A percentile compares a stretch with the other conserved stretches of the same genome.
Conservation (phyloP, 2,113 vertebrate species). For the Oriolus oriolus region DNA sequence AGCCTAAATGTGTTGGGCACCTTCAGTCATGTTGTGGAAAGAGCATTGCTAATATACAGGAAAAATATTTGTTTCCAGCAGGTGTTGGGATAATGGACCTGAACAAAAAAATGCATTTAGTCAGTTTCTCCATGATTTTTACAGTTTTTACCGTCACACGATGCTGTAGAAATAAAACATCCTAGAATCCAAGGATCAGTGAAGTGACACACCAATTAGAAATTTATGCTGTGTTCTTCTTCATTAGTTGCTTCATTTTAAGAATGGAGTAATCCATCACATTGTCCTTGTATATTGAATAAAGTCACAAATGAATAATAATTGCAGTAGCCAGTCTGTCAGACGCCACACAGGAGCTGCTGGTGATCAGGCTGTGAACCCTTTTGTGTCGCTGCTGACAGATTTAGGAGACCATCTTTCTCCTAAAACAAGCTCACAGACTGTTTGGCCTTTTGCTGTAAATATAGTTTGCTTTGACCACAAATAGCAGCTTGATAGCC, state of each 20-base stretch:
- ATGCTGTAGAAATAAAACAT: not conserved
- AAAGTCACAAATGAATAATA: not conserved
- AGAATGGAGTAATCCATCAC: conserved; percentile 9
- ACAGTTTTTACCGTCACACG: not conserved
- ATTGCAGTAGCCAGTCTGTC: conserved; percentile 18
- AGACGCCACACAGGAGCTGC: not conserved
- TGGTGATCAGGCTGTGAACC: not conserved
- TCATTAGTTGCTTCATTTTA: not conserved
- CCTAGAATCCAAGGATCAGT: not conserved
- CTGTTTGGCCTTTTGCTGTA: not conserved
- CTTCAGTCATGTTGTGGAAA: not conserved
- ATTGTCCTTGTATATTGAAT: not conserved
- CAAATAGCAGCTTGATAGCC: not conserved
- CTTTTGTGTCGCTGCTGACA: not conserved
- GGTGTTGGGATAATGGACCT: not conserved
- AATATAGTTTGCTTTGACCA: conserved; percentile 4
- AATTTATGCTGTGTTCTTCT: not conserved
- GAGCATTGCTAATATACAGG: not conserved
- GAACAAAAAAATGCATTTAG: not conserved
- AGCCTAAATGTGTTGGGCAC: not conserved
- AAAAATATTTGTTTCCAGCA: not conserved
- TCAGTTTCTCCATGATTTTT: not conserved
- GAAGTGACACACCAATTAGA: not conserved
- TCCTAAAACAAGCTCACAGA: not conserved
- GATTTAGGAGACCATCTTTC: not conserved